A percentile compares a stretch with the other conserved stretches of the same genome.
Evolutionary conservation across 2,113 vertebrate species (phyloP).

Genomic region (Xiphophorus hellerii): DNA sequence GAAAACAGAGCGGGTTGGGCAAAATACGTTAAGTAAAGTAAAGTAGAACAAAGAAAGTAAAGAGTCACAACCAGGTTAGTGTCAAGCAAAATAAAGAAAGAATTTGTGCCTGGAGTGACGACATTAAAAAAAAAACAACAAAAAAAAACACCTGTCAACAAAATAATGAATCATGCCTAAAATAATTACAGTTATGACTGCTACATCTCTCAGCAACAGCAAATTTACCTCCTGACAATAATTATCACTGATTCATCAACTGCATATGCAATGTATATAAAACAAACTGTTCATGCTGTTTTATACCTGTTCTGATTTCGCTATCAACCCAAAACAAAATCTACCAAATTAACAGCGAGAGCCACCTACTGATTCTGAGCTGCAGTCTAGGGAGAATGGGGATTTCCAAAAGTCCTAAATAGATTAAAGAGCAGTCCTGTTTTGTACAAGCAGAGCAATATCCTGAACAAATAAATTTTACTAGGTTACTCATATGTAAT

Average conservation of each 20-base stretch:
- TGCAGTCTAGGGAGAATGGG: neutral
- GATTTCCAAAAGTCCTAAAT: conserved; percentile 8
- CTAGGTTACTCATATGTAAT: conserved; percentile 1
- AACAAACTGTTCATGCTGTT: neutral
- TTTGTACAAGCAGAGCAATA: conserved; percentile 13
- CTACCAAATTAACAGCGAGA: neutral
- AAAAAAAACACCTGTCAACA: conserved; percentile 8
- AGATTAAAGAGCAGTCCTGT: conserved; percentile 10
- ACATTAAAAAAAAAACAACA: conserved; percentile 10
- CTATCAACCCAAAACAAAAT: neutral
- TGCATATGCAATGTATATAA: neutral
- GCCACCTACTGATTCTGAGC: conserved; percentile 11
- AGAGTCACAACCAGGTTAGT: conserved; percentile 65
- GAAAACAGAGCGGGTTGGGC: conserved; percentile 64
- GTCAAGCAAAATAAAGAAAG: conserved; percentile 46
- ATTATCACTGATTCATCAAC: conserved; percentile 10
- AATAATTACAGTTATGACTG: conserved; percentile 9
- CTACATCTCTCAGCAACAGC: conserved; percentile 1
- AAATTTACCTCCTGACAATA: conserved; percentile 8
- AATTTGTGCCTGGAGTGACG: conserved; percentile 4
- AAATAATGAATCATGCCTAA: conserved; percentile 28
- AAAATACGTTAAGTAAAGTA: conserved; percentile 53
- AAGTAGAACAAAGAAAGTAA: conserved; percentile 59
- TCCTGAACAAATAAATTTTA: conserved; percentile 10
- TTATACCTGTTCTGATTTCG: neutral